Evolutionary conservation across 2,888 invertebrate species (phyloP), one percentile per base, ranked within the genome.

Genomic region (Acanthosepion esculentum): DNA sequence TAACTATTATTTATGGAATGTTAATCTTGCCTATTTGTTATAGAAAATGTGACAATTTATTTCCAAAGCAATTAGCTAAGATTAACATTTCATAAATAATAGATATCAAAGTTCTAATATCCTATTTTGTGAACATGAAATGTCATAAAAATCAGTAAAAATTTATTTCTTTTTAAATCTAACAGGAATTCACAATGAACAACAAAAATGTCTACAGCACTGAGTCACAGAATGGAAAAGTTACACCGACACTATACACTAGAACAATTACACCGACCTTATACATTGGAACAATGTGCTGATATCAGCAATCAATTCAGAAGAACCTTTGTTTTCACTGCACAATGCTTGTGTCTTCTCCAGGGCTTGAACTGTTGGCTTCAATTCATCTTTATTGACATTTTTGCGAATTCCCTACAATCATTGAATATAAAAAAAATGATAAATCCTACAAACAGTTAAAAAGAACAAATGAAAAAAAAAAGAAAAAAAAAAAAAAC

Each of bases 271-370:
- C 10, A 95, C 96, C 95, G 95, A 97, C 97, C 97, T 97, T 94
- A 97, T 96, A 95, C 97, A 97, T 53, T 96, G 96, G 95, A 99
- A 99, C 26, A 99, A 98, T 0, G 99, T 98, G 59, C 98, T 98
- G 26, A 99, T 98, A 97, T 99, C 99, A 0, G 99, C 99, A 96
- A 99, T 98, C 10, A 99, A 98, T 97, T 99, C 99, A 2, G 99
- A 99, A 26, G 99, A 99, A 94, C 99, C 99, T 97, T 99, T 99
- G 95, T 98, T 99, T 94, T 98, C 98, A 97, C 98, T 98, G 97
- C 99, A 99, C 95, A 99, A 98, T 94, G 98, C 98, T 97, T 99
- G 99, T 0, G 99, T 99, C 97, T 99, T 99, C 97, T 99, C 99
- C 95, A 99, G 98, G 4, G 99, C 99, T 97, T 99, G 98, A 95